Evolutionary conservation across 1,140 invertebrate genomes (phyloP).

Genomic region (Zelostemma sp.): DNA sequence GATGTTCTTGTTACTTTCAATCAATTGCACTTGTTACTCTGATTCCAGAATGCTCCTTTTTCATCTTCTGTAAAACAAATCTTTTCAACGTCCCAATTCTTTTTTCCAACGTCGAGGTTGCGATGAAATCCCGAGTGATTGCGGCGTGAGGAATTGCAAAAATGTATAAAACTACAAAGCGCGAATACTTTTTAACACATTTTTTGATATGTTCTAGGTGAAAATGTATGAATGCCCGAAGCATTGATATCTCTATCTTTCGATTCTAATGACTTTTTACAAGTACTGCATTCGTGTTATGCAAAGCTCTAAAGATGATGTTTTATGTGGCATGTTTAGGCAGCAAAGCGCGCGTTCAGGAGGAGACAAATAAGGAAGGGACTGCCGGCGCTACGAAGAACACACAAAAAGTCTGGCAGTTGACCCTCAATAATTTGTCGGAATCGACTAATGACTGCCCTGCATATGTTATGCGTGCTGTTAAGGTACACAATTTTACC

Average conservation of each 20-base stretch:
- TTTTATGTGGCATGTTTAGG: slow-evolving; percentile 66
- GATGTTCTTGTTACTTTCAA: no score
- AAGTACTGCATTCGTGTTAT: neutral
- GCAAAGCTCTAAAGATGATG: slow-evolving; percentile 40
- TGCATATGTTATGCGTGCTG: slow-evolving; percentile 66
- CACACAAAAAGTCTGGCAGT: slow-evolving; percentile 56
- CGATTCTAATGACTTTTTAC: no score
- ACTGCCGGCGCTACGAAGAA: slow-evolving; percentile 56
- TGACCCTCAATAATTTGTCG: slow-evolving; percentile 58
- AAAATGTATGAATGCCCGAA: no score
- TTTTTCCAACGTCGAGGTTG: slow-evolving; percentile 14
- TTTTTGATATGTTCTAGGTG: slow-evolving; percentile 24
- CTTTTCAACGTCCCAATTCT: neutral
- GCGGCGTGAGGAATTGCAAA: neutral
- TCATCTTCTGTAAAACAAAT: no score
- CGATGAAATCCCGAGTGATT: neutral
- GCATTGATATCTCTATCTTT: no score
- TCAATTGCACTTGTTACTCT: no score
- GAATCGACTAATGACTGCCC: slow-evolving; percentile 64
- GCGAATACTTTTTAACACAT: neutral
- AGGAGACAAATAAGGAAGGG: slow-evolving; percentile 53
- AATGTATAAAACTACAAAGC: no score
- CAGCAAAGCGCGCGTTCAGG: slow-evolving; percentile 57
- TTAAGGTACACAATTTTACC: slow-evolving; percentile 65
- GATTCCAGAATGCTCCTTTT: no score